Base-by-base conservation (phyloP, 2,113 vertebrate genomes). In the Odontesthes bonariensis region DNA sequence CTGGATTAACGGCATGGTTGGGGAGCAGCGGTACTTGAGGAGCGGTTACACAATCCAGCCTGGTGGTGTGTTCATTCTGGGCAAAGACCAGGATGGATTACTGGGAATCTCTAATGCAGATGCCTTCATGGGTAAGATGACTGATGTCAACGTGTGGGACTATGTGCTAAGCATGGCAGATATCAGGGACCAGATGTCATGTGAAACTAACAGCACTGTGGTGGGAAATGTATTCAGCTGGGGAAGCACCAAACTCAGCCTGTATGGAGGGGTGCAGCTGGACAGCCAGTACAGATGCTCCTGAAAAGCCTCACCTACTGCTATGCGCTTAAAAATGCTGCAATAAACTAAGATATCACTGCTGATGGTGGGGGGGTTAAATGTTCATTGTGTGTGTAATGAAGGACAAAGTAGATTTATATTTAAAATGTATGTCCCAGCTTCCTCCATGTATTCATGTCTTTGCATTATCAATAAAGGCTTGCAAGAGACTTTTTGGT, bases 241-340 rank as follows among this genome's bases (percentile, higher is more conserved):
- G 95, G 95, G 95, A 10, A 74, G 88, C 11, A 95, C 93, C 0
- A 66, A 81, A 17, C 88, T 96, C 58, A 89, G 87, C 23, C 83
- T 96, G 5, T 90, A 88, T 0, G 95, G 95, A 0, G 96, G 96
- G 0, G 94, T 98, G 35, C 81, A 93, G 3, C 89, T 98, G 77
- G 92, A 94, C 38, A 59, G 67, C 3, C 93, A 95, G 69, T 86
- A 91, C 77, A 94, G 93, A 88, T 97, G 96, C 58, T 27, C 70
- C 32, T 94, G 79, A 94, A 68, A 4, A 32, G 17, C 5, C 46
- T 53, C 23, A n/a, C 42, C 40, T 38, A 38, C 19, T 35, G 44
- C 5, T 47, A 23, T 56, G n/a, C 55, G 75, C 69, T 82, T 60
- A 51, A 9, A 60, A 19, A 55, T 57, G 33, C 22, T 65, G 27